These are phyloP conservation scores for Dilophus febrilis DNA, from an alignment of 2,888 invertebrate species.

Conservation along the genomic window DNA sequence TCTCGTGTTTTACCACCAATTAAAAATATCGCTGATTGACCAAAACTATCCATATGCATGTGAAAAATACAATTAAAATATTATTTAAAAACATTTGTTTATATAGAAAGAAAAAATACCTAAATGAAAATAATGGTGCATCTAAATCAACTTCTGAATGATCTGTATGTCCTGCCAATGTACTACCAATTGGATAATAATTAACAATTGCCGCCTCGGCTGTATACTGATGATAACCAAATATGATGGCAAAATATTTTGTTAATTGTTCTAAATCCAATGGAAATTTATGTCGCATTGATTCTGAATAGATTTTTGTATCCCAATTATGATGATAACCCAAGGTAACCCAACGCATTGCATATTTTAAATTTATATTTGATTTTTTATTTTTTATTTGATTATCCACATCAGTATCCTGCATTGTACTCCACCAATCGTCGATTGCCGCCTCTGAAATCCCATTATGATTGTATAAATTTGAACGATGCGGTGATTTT, in stretches of 20 bases:
- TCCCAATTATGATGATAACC: constrained; percentile 99
- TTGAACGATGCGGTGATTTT: constrained; percentile 38
- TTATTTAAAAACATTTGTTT: constrained; percentile 2
- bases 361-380: constrained; percentile 10
- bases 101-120: constrained; percentile 32
- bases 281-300: constrained; percentile 51
- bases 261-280: constrained; percentile 49
- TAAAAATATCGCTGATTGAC: constrained; percentile 85
- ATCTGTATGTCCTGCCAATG: constrained; percentile 86
- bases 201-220: constrained; percentile 94
- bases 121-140: constrained; percentile 83
- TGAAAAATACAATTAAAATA: constrained; percentile 1
- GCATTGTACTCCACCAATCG: constrained; percentile 46
- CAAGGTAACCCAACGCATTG: constrained; percentile 81
- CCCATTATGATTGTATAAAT: constrained; percentile 13
- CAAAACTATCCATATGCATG: constrained; percentile 52
- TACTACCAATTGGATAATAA: constrained; percentile 86
- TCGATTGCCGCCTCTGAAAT: constrained; percentile 22
- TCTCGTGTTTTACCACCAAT: constrained; percentile 65
- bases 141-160: constrained; percentile 72
- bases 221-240: constrained; percentile 42
- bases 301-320: constrained; percentile 70
- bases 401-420: constrained; percentile 17
- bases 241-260: constrained; percentile 38
- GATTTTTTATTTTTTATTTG: constrained; percentile 15